phyloP scores from a whole-genome alignment of 1,140 invertebrate genomes.

The Musca vetustissima region DNA sequence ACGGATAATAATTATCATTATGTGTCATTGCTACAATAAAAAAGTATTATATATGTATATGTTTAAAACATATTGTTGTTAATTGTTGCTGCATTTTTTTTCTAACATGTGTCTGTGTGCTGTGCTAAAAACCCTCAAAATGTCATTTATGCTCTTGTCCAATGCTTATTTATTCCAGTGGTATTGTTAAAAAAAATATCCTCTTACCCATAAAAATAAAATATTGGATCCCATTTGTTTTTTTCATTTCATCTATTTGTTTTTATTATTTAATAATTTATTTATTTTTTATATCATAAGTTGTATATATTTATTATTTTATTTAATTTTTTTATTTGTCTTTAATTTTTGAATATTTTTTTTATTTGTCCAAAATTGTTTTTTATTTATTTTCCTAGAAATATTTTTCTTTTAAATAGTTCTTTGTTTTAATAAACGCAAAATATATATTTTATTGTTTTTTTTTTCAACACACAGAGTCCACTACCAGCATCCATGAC shows the following conservation, averaged over 20 bases:
- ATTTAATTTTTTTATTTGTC: slow-evolving; percentile 9
- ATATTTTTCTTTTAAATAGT: slow-evolving; percentile 15
- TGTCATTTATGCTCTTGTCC: too few relatives aligned
- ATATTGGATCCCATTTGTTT: too few relatives aligned
- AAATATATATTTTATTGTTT: slow-evolving; percentile 23
- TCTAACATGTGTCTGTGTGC: slow-evolving; percentile 19
- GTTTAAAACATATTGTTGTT: background rate
- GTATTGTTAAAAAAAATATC: background rate
- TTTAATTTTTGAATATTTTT: slow-evolving; percentile 16
- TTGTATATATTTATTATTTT: slow-evolving; percentile 6
- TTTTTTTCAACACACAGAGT: slow-evolving; percentile 53
- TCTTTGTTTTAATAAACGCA: slow-evolving; percentile 8
- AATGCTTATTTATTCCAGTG: background rate
- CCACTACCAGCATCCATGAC: slow-evolving; percentile 55
- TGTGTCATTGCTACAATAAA: too few relatives aligned
- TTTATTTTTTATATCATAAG: slow-evolving; percentile 1
- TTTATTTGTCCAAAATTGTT: slow-evolving; percentile 7
- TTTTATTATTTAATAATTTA: too few relatives aligned
- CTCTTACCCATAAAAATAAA: background rate
- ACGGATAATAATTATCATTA: background rate
- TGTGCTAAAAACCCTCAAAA: slow-evolving; percentile 17
- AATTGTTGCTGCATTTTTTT: slow-evolving; percentile 11
- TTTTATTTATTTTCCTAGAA: background rate
- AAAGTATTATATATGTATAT: too few relatives aligned
- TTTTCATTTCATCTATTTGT: background rate